Base-by-base conservation (phyloP, 2,888 invertebrate genomes). In the Ectemnius continuus region DNA sequence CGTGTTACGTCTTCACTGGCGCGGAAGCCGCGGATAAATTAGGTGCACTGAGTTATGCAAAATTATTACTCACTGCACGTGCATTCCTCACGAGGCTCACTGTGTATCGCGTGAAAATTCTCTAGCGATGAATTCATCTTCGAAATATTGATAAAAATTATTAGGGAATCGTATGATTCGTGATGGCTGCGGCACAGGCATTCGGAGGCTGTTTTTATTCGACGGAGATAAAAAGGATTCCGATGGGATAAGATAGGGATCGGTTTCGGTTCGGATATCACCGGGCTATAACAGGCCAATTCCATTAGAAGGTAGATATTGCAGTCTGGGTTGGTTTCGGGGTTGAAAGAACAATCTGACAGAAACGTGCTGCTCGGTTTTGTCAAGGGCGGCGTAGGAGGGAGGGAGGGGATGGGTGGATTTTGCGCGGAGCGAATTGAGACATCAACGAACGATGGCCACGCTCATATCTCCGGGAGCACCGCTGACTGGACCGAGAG, bases 281-380 rank as follows among this genome's bases (percentile, higher is more conserved):
- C 80, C 85, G 80, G 78, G 74, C 76, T 65, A 81, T 73, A 76
- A 73, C 66, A 70, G 69, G 75, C 82, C 87, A 88, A 89, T 89
- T 88, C 88, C 86, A 89, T 89, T 89, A 89, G 85, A 79, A 85
- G 85, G 80, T 82, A 85, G 84, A 83, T 20, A 20, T 81, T n/a
- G 28, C 61, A 64, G 74, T 66, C 72, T 56, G 70, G 61, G 26
- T 60, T 48, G 36, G 45, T 23, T 46, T 13, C 58, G 57, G 64
- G 69, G 70, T 69, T 67, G 71, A 58, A 47, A 67, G 61, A 72
- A 70, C 63, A 64, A 75, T 70, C 47, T 58, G n/a, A 36, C 11
- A 26, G n/a, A 16, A 46, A 14, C 36, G 61, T 11, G 45, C 23
- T 23, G 2, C 3, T 3, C 3, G 23, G 23, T 23, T 23, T 23